Conservation (phyloP, 2,888 invertebrate species). For the Archaeoteleia sp. region DNA sequence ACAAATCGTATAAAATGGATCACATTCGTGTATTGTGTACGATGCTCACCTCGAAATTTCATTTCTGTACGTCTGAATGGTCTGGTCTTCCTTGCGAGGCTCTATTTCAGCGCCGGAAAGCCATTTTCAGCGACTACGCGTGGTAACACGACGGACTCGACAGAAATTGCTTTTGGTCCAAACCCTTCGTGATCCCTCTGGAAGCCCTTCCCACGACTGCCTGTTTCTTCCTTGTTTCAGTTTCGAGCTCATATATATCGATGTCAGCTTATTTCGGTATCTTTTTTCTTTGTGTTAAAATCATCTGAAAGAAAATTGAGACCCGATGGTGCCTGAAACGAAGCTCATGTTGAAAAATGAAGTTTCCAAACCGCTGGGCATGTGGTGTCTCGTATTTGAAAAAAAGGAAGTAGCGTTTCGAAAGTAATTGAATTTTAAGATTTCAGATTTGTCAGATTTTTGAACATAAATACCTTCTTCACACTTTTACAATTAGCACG, state of each 20-base stretch:
- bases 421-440: too few relatives aligned
- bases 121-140: slow-evolving; percentile 17
- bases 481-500: too few relatives aligned
- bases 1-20: neutral
- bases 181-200: slow-evolving; percentile 15
- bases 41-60: slow-evolving; percentile 19
- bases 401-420: too few relatives aligned
- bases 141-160: slow-evolving; percentile 10
- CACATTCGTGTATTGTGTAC: slow-evolving; percentile 15
- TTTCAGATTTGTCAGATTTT: too few relatives aligned
- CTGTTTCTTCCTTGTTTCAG: slow-evolving; percentile 14
- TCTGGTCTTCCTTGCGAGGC: slow-evolving; percentile 15
- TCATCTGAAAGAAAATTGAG: too few relatives aligned
- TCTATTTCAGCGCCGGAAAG: slow-evolving; percentile 22
- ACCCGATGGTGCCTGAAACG: too few relatives aligned
- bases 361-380: too few relatives aligned
- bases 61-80: slow-evolving; percentile 18
- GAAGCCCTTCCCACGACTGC: slow-evolving; percentile 11
- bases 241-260: slow-evolving; percentile 11
- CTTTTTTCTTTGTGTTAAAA: too few relatives aligned
- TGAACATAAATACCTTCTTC: too few relatives aligned
- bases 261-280: slow-evolving; percentile 5
- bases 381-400: too few relatives aligned
- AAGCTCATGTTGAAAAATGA: too few relatives aligned
- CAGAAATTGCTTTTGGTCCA: slow-evolving; percentile 33